Base-by-base conservation (phyloP, 2,888 invertebrate genomes). In the Lasius platythorax region DNA sequence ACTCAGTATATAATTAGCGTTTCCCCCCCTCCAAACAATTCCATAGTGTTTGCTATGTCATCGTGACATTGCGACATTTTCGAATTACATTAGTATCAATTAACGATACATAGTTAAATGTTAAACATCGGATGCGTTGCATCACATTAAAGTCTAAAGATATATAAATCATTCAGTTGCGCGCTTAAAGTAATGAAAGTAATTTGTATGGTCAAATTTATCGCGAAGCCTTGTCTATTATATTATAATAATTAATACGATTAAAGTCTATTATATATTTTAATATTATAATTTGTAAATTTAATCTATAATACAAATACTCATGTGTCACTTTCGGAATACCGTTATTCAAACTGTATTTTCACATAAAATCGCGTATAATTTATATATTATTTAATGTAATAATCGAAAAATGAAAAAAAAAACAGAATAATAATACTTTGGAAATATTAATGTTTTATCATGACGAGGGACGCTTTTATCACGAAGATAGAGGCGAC, bases 1-100 rank as follows among this genome's bases (percentile, higher is more conserved):
- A 61, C 23, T 18, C 4, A 5, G 28, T 46, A 46, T 61, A 61
- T 61, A 81, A 81, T 81, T 81, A 74, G 46, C 61, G 46, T 61
- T 37, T 33, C 8, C 18, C 18, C 5, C 46, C 15, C 50, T 2
- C 50, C 8, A 18, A 43, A 28, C 28, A 61, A 61, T 46, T 61
- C 6, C 33, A 8, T 18, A 9, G 5, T n/a, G 40, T 23, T 58
- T 15, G 11, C 0, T 12, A 3, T 37, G 0, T 18, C 9, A 61
- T 18, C 33, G 18, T 28, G 37, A 74, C 5, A 37, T 74, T 15
- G 18, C 4, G 23, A 74, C n/a, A n/a, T 46, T 11, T 11, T 15
- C 28, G 6, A 72, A 74, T 72, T 72, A 50, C 6, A 3, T 74
- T 66, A 66, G 30, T 18, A n/a, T 74, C 40, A 64, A 66, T 74